Percentiles rank a stretch among this genome's conserved stretches.
phyloP scores from a whole-genome alignment of 2,113 vertebrate species.

The Hydrochoerus hydrochaeris region DNA sequence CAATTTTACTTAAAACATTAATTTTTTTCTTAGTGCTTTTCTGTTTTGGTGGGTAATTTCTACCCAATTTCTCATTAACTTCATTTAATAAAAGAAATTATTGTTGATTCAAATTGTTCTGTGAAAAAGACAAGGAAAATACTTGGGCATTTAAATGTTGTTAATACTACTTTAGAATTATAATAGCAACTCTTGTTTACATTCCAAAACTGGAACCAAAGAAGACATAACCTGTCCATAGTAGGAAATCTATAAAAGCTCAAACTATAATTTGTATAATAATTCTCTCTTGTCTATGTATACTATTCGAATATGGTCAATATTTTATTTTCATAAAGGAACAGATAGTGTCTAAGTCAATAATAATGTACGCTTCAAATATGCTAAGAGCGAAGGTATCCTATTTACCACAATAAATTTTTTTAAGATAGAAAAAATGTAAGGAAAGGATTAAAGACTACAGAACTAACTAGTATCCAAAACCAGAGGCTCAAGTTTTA shows the following conservation, averaged over 20 bases:
- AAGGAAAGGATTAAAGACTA: background rate
- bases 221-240: background rate
- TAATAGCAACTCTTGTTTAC: background rate
- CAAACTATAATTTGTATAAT: background rate
- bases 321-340: constrained; percentile 11
- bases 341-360: background rate
- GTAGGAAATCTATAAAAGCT: background rate
- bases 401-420: background rate
- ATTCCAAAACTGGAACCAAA: constrained; percentile 37
- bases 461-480: background rate
- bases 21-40: background rate
- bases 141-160: background rate
- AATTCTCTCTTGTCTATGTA: background rate
- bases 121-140: background rate
- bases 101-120: background rate
- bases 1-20: constrained; percentile 40
- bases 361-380: background rate
- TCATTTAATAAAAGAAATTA: constrained; percentile 51
- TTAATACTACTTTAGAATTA: constrained; percentile 35
- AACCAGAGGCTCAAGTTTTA: background rate
- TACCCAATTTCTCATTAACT: constrained; percentile 18
- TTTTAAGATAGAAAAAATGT: background rate
- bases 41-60: background rate
- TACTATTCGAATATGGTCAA: background rate
- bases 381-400: background rate